Base-by-base conservation (phyloP, 2,888 invertebrate genomes). In the Brachyptera risi region DNA sequence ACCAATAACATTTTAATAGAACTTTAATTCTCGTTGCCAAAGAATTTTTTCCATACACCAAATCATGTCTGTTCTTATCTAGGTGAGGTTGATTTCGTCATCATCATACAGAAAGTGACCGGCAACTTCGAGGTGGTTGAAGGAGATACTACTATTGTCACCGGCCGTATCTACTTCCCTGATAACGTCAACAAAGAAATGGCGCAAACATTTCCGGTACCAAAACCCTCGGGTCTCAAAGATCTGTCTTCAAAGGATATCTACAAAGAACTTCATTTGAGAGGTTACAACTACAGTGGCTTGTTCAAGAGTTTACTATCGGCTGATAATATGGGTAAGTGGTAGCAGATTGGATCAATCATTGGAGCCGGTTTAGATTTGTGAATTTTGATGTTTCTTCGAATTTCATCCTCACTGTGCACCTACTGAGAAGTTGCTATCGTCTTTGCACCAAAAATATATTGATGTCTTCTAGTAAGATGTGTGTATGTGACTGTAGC, bases 271-370 rank as follows among this genome's bases (percentile, higher is more conserved):
- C 73, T 90, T 47, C 78, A 83, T 65, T 79, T 90, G 1, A 79
- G 89, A 68, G 88, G 89, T 1, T 87, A 89, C 69, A 86, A 80
- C 44, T 83, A 83, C 71, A 80, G 80, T 27, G 82, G 82, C 50
- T 72, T 80, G 1, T 85, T 84, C 78, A 27, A 40, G 3, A 37
- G 58, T 15, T 19, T 64, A 21, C 37, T 59, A 0, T 50, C 49
- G 19, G 27, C 56, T 19, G 61, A 63, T 13, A 49, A 23, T 13
- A 23, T n/a, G 17, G 63, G 63, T 63, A 40, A 40, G 60, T 21
- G 44, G 42, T 9, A n/a, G n/a, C n/a, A n/a, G n/a, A n/a, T n/a
- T n/a, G n/a, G n/a, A n/a, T n/a, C n/a, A n/a, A n/a, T n/a, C n/a
- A n/a, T n/a, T n/a, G n/a, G n/a, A n/a, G n/a, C n/a, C n/a, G n/a